phyloP scores from a whole-genome alignment of 2,888 invertebrate species.

The Aquatica leii region DNA sequence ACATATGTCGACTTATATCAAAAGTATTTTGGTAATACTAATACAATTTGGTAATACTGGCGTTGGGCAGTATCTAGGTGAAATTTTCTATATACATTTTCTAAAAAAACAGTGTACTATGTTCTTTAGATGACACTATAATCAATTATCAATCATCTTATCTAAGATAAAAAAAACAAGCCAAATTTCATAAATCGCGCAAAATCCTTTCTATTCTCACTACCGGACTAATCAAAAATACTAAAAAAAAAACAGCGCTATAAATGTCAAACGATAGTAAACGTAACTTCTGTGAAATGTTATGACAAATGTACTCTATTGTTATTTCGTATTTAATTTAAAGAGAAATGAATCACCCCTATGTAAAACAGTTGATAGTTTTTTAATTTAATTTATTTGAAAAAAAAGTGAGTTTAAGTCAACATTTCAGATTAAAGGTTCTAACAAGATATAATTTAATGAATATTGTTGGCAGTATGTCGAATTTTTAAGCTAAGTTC shows the following conservation, averaged over 20 bases:
- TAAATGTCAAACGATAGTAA: slow-evolving; percentile 9
- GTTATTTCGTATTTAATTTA: background rate
- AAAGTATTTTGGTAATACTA: too few relatives aligned
- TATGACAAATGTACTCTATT: slow-evolving; percentile 2
- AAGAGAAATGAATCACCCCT: background rate
- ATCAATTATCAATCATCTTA: too few relatives aligned
- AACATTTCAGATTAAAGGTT: background rate
- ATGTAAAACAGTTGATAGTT: background rate
- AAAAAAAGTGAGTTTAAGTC: slow-evolving; percentile 1
- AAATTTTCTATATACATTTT: too few relatives aligned
- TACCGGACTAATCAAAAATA: too few relatives aligned
- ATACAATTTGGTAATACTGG: too few relatives aligned
- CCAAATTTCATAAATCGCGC: too few relatives aligned
- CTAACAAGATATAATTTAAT: slow-evolving; percentile 2
- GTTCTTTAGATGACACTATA: too few relatives aligned
- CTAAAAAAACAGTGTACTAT: too few relatives aligned
- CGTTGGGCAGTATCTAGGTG: too few relatives aligned
- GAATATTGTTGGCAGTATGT: slow-evolving; percentile 55
- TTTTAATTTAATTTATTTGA: background rate
- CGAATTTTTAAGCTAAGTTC: slow-evolving; percentile 77
- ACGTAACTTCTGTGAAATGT: background rate
- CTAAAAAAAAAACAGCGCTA: background rate
- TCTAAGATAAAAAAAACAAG: too few relatives aligned
- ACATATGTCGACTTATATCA: too few relatives aligned
- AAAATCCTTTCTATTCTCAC: too few relatives aligned